These are phyloP conservation scores for Ploceus nigricollis DNA, from an alignment of 2,113 vertebrate species.

Conservation along the genomic window DNA sequence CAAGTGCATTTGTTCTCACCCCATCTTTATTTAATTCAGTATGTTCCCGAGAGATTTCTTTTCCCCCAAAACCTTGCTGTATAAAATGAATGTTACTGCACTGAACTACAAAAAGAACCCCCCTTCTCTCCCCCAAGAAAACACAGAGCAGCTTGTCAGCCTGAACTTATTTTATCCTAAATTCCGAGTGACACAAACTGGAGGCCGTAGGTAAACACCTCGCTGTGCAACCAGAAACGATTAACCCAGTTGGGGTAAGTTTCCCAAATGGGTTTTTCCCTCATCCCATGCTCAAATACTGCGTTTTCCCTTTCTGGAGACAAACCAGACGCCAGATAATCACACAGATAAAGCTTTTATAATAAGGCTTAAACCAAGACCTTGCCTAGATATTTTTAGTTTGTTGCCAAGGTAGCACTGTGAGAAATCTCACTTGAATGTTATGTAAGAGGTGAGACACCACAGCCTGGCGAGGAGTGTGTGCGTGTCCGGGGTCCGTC, in stretches of 20 bases:
- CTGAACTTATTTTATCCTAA: conserved; percentile 8
- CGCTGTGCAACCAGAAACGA: background rate
- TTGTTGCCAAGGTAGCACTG: conserved; percentile 84
- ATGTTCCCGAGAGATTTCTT: background rate
- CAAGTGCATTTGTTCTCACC: conserved; percentile 38
- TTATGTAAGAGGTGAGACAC: conserved; percentile 82
- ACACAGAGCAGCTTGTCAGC: conserved; percentile 4
- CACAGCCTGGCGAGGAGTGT: conserved; percentile 69
- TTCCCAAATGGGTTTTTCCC: conserved; percentile 22
- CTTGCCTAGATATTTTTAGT: conserved; percentile 84
- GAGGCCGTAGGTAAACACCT: background rate
- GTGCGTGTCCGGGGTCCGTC: conserved; percentile 55
- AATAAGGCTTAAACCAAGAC: conserved; percentile 78
- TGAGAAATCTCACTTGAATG: conserved; percentile 82
- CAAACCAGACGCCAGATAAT: conserved; percentile 75
- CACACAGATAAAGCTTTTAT: conserved; percentile 74
- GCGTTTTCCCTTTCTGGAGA: conserved; percentile 71
- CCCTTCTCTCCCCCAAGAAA: background rate
- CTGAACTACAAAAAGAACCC: conserved; percentile 49
- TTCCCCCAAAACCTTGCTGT: conserved; percentile 14
- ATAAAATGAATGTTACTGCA: conserved; percentile 65
- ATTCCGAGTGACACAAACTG: background rate
- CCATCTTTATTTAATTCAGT: conserved; percentile 53
- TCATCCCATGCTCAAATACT: conserved; percentile 32
- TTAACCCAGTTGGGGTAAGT: conserved; percentile 8